phyloP scores from a whole-genome alignment of 2,888 invertebrate species.

The Girardia tigrina region DNA sequence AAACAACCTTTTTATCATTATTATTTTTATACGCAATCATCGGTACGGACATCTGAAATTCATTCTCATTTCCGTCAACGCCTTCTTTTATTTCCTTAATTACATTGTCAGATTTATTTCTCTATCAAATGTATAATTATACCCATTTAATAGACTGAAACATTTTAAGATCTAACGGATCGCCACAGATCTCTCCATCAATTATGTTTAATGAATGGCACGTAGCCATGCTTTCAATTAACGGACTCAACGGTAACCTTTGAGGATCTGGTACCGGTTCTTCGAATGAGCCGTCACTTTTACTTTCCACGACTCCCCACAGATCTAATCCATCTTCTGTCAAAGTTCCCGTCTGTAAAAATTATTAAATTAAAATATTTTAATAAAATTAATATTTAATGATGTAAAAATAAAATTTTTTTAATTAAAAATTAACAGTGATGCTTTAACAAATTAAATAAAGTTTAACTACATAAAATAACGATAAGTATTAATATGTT shows the following conservation, averaged over 20 bases:
- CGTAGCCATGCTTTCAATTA: slow-evolving; percentile 50
- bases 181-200: slow-evolving; percentile 49
- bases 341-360: slow-evolving; percentile 51
- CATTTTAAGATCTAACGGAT: slow-evolving; percentile 53
- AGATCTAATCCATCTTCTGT: slow-evolving; percentile 51
- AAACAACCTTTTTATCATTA: neutral
- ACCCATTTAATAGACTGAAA: slow-evolving; percentile 51
- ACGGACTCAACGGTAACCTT: slow-evolving; percentile 34
- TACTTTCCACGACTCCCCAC: slow-evolving; percentile 44
- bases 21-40: neutral
- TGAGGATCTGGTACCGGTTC: slow-evolving; percentile 17
- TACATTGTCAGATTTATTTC: no score
- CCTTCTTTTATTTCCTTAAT: slow-evolving; percentile 2
- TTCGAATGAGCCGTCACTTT: slow-evolving; percentile 39
- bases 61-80: slow-evolving; percentile 16
- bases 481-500: no score
- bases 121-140: no score
- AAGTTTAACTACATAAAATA: no score
- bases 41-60: neutral
- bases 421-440: no score
- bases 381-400: no score
- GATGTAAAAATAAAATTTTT: no score
- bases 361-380: no score
- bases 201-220: slow-evolving; percentile 53
- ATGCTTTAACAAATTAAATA: no score